Evolutionary conservation across 2,888 invertebrate genomes (phyloP).

Genomic region (Geophilus truncorum): DNA sequence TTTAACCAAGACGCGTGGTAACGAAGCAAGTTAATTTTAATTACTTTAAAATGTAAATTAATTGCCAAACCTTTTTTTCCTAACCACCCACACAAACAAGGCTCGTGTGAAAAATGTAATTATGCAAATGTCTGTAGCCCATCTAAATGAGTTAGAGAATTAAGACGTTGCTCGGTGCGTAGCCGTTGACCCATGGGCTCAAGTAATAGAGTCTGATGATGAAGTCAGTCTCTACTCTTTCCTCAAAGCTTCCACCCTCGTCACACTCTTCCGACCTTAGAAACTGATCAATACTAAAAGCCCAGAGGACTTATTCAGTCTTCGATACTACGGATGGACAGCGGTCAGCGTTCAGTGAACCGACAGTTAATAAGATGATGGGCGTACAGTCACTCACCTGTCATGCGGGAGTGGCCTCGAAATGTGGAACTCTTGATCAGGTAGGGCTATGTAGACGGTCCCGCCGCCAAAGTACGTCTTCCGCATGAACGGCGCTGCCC

Average conservation of each 20-base stretch:
- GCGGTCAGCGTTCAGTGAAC: conserved; percentile 15
- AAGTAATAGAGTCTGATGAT: conserved; percentile 17
- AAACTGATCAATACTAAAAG: conserved; percentile 13
- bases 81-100: conserved; percentile 3
- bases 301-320: conserved; percentile 3
- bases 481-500: conserved; percentile 53
- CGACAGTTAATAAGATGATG: conserved; percentile 11
- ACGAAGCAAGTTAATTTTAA: conserved; percentile 24
- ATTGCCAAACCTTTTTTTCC: conserved; percentile 11
- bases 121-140: neutral
- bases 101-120: conserved; percentile 11
- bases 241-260: neutral
- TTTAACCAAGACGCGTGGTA: neutral
- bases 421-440: conserved; percentile 64
- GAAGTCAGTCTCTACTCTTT: neutral
- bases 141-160: conserved; percentile 5
- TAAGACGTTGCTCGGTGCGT: neutral
- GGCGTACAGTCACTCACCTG: conserved; percentile 55
- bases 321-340: conserved; percentile 22
- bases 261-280: conserved; percentile 7
- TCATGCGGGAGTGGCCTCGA: conserved; percentile 64
- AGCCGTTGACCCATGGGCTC: conserved; percentile 8
- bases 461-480: conserved; percentile 88
- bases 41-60: conserved; percentile 27
- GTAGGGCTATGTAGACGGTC: conserved; percentile 78